These are phyloP conservation scores for Anarsia innoxiella DNA, from an alignment of 2,888 invertebrate species.

Conservation along the genomic window DNA sequence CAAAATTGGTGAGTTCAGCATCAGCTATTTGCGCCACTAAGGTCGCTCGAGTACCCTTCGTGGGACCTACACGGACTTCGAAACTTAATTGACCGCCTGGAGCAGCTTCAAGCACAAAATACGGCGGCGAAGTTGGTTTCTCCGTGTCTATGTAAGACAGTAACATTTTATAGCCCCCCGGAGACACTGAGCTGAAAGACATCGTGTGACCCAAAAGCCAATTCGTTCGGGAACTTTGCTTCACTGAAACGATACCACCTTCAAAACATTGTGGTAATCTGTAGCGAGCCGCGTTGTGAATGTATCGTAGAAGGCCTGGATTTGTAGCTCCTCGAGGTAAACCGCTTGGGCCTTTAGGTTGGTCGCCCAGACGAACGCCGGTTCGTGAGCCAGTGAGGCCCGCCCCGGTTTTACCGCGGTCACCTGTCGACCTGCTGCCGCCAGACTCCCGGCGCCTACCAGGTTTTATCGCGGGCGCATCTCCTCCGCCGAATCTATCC, in stretches of 20 bases:
- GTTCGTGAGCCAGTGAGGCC: slow-evolving; percentile 62
- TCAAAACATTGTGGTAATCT: slow-evolving; percentile 67
- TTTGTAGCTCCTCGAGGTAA: slow-evolving; percentile 46
- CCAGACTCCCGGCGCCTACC: slow-evolving; percentile 30
- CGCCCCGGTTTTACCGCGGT: slow-evolving; percentile 64
- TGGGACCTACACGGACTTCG: slow-evolving; percentile 57
- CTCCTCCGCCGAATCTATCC: slow-evolving; percentile 28
- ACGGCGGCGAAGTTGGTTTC: slow-evolving; percentile 45
- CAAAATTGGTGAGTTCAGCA: slow-evolving; percentile 56
- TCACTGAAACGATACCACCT: slow-evolving; percentile 55
- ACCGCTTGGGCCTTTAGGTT: slow-evolving; percentile 31
- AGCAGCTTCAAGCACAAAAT: slow-evolving; percentile 65
- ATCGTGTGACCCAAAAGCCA: slow-evolving; percentile 61
- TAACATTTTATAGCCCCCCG: slow-evolving; percentile 61
- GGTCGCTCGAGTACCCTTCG: slow-evolving; percentile 47
- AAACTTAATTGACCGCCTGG: slow-evolving; percentile 67
- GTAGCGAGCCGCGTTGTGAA: slow-evolving; percentile 60
- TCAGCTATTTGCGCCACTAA: slow-evolving; percentile 59
- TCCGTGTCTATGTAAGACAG: slow-evolving; percentile 52
- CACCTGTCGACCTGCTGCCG: slow-evolving; percentile 30
- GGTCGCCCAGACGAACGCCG: slow-evolving; percentile 35
- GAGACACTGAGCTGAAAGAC: slow-evolving; percentile 64
- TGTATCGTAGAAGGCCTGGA: slow-evolving; percentile 58
- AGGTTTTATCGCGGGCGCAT: slow-evolving; percentile 27
- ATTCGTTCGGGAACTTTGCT: slow-evolving; percentile 45